These are phyloP conservation scores for Drosophila repleta DNA, from an alignment of 1,140 invertebrate species.

Conservation along the genomic window DNA sequence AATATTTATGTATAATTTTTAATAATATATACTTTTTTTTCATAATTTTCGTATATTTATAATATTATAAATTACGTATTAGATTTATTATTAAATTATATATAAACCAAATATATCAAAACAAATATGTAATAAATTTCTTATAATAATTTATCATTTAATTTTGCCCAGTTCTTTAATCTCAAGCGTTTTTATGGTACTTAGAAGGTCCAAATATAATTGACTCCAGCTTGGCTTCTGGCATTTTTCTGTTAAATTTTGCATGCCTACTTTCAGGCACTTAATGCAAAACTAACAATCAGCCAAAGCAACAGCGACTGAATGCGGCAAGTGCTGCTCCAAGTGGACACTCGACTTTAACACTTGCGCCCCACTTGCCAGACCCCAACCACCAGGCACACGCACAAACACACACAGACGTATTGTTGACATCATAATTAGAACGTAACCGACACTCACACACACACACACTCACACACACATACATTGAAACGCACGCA, in stretches of 20 bases:
- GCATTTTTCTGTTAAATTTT: constrained; percentile 34
- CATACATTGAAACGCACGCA: constrained; percentile 28
- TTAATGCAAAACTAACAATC: constrained; percentile 38
- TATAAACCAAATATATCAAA: no score
- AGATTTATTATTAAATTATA: no score
- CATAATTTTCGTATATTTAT: no score
- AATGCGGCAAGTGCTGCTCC: constrained; percentile 26
- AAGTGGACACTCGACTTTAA: constrained; percentile 50
- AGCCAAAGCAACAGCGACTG: constrained; percentile 25
- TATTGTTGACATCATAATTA: constrained; percentile 25
- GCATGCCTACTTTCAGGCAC: constrained; percentile 51
- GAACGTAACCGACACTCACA: constrained; percentile 47
- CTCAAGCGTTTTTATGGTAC: no score
- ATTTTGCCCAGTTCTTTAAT: no score
- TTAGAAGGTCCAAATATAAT: background rate
- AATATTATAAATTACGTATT: no score
- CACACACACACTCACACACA: constrained; percentile 42
- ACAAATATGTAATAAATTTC: no score
- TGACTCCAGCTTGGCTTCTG: background rate
- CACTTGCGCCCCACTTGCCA: constrained; percentile 34
- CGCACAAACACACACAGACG: constrained; percentile 13
- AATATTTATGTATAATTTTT: background rate
- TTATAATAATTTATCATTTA: no score
- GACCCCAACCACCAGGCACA: background rate
- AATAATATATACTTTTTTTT: no score